phyloP scores from a whole-genome alignment of 2,888 invertebrate genomes.

The Drosophila austrosaltans region DNA sequence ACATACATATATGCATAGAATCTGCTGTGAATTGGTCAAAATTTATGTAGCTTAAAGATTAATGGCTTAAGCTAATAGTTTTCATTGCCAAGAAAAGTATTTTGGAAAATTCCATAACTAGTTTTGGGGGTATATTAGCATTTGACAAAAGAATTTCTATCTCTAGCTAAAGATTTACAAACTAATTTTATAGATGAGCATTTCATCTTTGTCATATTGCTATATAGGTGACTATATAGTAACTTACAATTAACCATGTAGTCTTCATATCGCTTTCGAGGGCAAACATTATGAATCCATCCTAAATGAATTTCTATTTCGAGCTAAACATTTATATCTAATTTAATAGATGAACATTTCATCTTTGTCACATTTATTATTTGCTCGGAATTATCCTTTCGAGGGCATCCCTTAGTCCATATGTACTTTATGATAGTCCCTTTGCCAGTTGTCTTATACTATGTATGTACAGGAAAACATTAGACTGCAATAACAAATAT shows the following conservation, averaged over 20 bases:
- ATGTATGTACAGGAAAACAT: conserved; percentile 65
- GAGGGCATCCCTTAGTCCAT: conserved; percentile 18
- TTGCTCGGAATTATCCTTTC: background rate
- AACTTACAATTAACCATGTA: too few species aligned
- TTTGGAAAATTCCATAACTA: background rate
- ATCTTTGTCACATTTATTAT: too few species aligned
- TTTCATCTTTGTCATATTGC: too few species aligned
- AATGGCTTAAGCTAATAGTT: conserved; percentile 71
- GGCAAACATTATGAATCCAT: too few species aligned
- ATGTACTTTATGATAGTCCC: background rate
- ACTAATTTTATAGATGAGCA: too few species aligned
- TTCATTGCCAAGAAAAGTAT: conserved; percentile 58
- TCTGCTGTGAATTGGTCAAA: background rate
- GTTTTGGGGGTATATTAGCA: conserved; percentile 13
- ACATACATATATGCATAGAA: background rate
- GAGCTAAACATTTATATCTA: too few species aligned
- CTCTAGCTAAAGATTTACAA: too few species aligned
- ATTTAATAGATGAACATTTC: too few species aligned
- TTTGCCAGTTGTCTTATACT: conserved; percentile 53
- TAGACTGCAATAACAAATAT: conserved; percentile 80
- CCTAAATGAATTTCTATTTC: too few species aligned
- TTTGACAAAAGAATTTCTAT: background rate
- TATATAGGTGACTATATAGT: too few species aligned
- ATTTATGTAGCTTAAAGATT: conserved; percentile 55
- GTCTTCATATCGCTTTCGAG: too few species aligned